A percentile compares a stretch with the other conserved stretches of the same genome.
These are phyloP conservation scores for Itoplectis maculator DNA, from an alignment of 2,888 invertebrate species.

Conservation along the genomic window DNA sequence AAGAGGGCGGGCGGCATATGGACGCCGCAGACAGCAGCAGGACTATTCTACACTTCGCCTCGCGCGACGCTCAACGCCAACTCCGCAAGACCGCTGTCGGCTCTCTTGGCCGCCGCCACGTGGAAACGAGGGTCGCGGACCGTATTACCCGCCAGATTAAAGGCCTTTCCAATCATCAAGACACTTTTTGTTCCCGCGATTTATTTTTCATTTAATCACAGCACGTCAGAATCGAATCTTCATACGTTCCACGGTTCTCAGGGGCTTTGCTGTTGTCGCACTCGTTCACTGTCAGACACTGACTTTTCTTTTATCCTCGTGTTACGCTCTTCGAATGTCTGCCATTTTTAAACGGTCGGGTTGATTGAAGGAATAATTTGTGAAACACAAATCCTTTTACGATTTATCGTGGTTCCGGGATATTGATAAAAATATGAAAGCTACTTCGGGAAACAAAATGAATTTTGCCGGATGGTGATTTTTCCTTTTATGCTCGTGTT, in stretches of 20 bases:
- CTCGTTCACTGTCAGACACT: no score
- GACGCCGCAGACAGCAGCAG: not conserved
- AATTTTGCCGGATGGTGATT: not conserved
- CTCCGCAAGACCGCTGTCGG: slow-evolving; percentile 17
- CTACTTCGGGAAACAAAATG: not conserved
- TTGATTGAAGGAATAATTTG: no score
- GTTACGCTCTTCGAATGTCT: no score
- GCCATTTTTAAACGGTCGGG: no score
- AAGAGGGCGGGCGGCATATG: slow-evolving; percentile 18
- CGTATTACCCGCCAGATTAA: not conserved
- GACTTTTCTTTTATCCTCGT: no score
- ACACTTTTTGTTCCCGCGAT: not conserved
- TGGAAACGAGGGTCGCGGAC: not conserved
- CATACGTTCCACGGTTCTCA: no score
- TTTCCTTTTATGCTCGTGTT: no score
- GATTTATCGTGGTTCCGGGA: no score
- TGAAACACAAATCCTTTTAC: no score
- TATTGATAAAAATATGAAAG: slow-evolving; percentile 6
- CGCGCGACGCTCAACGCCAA: not conserved
- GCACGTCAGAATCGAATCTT: no score
- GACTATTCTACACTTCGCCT: slow-evolving; percentile 20
- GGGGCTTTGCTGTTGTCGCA: no score
- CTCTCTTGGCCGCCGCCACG: not conserved
- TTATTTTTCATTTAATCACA: not conserved
- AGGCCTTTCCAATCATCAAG: not conserved